These are phyloP conservation scores for Ommatoiulus sabulosus DNA, from an alignment of 2,888 invertebrate genomes.

Conservation along the genomic window DNA sequence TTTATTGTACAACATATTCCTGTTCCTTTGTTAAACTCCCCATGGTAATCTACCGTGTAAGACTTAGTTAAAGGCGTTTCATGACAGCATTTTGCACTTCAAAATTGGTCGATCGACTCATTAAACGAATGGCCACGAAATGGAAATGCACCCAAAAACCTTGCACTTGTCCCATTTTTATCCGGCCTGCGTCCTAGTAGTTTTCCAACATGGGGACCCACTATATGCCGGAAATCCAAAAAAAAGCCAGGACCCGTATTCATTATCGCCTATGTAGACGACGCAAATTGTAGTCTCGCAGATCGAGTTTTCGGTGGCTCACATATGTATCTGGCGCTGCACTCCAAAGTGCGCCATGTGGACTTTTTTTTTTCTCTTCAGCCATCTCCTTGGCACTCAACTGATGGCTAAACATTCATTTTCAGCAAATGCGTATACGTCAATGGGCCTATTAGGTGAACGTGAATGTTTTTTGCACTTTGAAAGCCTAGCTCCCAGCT, in stretches of 20 bases:
- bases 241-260: neutral
- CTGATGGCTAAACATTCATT: conserved; percentile 47
- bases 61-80: too few species aligned
- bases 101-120: neutral
- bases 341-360: conserved; percentile 8
- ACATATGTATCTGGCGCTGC: conserved; percentile 12
- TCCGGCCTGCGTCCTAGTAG: neutral
- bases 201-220: neutral
- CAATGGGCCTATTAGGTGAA: conserved; percentile 47
- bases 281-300: neutral
- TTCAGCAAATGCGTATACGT: conserved; percentile 9
- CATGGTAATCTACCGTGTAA: too few species aligned
- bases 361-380: neutral
- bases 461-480: conserved; percentile 42
- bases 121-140: neutral
- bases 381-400: neutral
- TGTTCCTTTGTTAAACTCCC: too few species aligned
- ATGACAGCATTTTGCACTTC: too few species aligned
- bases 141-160: neutral
- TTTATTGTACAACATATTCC: too few species aligned
- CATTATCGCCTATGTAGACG: neutral
- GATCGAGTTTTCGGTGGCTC: neutral
- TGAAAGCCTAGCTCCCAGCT: conserved; percentile 19
- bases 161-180: neutral
- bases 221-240: neutral